phyloP scores from a whole-genome alignment of 2,888 invertebrate genomes.

The Busseola fusca region DNA sequence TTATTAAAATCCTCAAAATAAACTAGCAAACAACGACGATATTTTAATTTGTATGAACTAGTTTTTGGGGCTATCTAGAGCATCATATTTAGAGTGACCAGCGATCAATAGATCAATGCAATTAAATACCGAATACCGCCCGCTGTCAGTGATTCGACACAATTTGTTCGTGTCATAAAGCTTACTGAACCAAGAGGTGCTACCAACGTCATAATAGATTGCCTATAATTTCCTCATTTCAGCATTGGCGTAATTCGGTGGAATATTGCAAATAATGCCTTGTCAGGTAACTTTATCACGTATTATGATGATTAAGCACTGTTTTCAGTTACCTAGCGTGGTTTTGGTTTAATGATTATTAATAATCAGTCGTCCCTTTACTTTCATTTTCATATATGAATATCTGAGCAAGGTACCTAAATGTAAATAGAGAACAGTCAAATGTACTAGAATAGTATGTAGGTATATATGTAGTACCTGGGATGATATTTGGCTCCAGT shows the following conservation, averaged over 20 bases:
- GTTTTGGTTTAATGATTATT: conserved; percentile 3
- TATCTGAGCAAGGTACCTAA: conserved; percentile 2
- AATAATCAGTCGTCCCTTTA: not conserved
- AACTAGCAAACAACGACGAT: conserved; percentile 1
- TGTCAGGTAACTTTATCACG: conserved; percentile 22
- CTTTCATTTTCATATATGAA: conserved; percentile 24
- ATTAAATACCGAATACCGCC: conserved; percentile 43
- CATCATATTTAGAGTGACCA: conserved; percentile 29
- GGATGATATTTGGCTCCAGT: conserved; percentile 35
- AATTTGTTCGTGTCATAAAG: conserved; percentile 33
- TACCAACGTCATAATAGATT: conserved; percentile 23
- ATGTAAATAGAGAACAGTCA: conserved; percentile 9
- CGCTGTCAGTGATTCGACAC: conserved; percentile 31
- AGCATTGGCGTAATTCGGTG: conserved; percentile 24
- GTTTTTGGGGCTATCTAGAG: conserved; percentile 39
- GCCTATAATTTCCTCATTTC: conserved; percentile 28
- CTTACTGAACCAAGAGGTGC: conserved; percentile 25
- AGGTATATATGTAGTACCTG: conserved; percentile 10
- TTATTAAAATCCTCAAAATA: not conserved
- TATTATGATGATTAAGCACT: conserved; percentile 18
- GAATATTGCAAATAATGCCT: conserved; percentile 19
- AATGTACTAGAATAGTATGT: not conserved
- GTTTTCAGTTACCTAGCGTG: conserved; percentile 16
- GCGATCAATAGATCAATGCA: conserved; percentile 51
- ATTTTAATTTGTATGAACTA: conserved; percentile 41